Evolutionary conservation across 2,113 vertebrate species (phyloP), one percentile per base, ranked within the genome.

Genomic region (Gracilinanus agilis): DNA sequence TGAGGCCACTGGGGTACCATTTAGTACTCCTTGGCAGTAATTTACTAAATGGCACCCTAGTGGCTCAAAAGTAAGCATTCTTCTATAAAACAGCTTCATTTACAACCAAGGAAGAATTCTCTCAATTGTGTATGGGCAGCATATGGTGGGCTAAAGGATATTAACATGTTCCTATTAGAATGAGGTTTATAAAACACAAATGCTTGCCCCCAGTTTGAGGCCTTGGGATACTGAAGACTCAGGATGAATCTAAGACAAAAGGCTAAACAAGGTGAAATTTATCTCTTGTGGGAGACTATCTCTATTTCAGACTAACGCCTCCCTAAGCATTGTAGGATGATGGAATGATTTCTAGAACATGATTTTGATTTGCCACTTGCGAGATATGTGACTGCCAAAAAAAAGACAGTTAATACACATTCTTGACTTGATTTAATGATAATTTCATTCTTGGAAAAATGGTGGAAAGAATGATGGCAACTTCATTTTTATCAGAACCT

Each of bases 21-120:
- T 96, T 53, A 19, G 89, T 40, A 96, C 94, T 96, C 96, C 23
- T 92, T 61, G 95, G 96, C 75, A 94, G 96, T 93, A 93, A 54
- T 98, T 98, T 96, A 91, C 96, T 96, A 96, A 96, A 97, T 93
- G 96, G 96, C 88, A 90, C 97, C 96, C 97, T 27, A 88, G 95
- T 96, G 97, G 90, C 96, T 97, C 55, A 53, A 44, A 55, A 95
- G 83, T 55, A 91, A 90, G 53, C 3, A 11, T 12, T 10, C 96
- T 90, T 96, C 96, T 96, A 93, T 54, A 93, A 53, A 91, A 91
- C 90, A 93, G 23, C 94, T 90, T 93, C 93, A 92, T 94, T 92
- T 0, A 12, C 7, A 11, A 54, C 54, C 6, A 89, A 54, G 58
- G 89, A 95, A 53, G 96, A 94, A 55, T 89, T 61, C 88, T 96